phyloP scores from a whole-genome alignment of 2,797 vertebrate genomes.

The Protosalanx chinensis region DNA sequence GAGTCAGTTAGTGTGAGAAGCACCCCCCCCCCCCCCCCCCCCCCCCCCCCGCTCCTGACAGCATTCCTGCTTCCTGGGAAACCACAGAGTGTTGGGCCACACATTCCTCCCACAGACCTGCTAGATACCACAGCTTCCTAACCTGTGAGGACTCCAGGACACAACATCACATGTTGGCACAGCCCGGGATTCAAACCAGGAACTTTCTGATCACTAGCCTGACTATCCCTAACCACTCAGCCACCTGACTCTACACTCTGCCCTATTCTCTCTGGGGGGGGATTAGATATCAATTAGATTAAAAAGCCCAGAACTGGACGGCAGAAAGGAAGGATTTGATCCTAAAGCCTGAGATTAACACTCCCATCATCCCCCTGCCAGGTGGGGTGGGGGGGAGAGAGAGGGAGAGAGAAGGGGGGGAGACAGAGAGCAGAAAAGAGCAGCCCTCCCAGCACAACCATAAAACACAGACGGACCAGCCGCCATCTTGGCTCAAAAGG shows the following conservation, averaged over 20 bases:
- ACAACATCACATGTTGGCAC: neutral
- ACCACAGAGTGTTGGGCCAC: slow-evolving; percentile 5
- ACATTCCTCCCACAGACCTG: slow-evolving; percentile 27
- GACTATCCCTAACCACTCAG: slow-evolving; percentile 27
- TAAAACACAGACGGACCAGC: neutral
- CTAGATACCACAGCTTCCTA: slow-evolving; percentile 42
- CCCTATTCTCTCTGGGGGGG: neutral
- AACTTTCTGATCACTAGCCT: too few species aligned
- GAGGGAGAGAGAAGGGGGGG: too few species aligned
- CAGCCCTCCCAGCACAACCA: too few species aligned
- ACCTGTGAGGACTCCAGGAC: slow-evolving; percentile 4
- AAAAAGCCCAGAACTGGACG: slow-evolving; percentile 29
- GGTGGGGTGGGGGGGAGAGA: neutral
- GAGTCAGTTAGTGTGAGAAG: neutral
- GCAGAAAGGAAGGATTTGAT: slow-evolving; percentile 41
- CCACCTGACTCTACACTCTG: slow-evolving; percentile 1
- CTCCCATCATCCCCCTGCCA: slow-evolving; percentile 21
- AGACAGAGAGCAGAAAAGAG: neutral
- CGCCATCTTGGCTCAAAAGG: slow-evolving; percentile 49
- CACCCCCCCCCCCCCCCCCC: neutral
- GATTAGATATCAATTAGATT: slow-evolving; percentile 48
- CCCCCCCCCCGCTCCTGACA: slow-evolving; percentile 22
- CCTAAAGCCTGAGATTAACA: slow-evolving; percentile 49
- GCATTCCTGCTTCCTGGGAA: slow-evolving; percentile 54
- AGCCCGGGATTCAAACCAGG: too few species aligned